Base-by-base conservation (phyloP, 2,888 invertebrate genomes). In the Ophonus ardosiacus region DNA sequence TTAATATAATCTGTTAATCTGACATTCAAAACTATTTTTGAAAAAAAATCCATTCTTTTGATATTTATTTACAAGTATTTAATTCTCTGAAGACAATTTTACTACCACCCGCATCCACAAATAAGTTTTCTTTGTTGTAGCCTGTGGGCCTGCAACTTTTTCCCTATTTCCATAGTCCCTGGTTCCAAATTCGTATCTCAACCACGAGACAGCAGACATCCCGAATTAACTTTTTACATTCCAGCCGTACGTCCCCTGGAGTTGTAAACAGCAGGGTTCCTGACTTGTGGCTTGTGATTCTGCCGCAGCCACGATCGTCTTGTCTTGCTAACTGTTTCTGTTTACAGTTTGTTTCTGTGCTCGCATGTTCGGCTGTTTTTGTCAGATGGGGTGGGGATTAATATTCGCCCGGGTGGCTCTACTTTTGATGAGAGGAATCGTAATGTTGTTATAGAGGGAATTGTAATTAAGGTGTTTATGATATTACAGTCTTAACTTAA, bases 161-260 rank as follows among this genome's bases (percentile, higher is more conserved):
- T 31, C 31, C 31, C 5, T 31, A 31, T 31, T 31, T 31, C 31
- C 31, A 31, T 31, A 31, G 31, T 31, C 31, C 1, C 31, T 31
- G 31, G 5, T 31, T 6, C 31, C 31, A 31, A 31, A 31, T 31
- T 31, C 31, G 31, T 31, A 31, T 31, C 31, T 31, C 31, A 51
- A 10, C 43, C 43, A 1, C 1, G 1, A 8, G 43, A 8, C 43
- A 51, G 13, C 10, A 71, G 71, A 82, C 56, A 68, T 71, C 68
- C n/a, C 18, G 71, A 82, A 71, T 82, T 68, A 82, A 82, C 81
- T 82, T 82, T 81, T 82, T 82, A 82, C 68, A 38, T 63, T 63
- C 31, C 7, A 8, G 43, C 43, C 13, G 43, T 13, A 51, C 43
- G 43, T 51, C 43, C 43, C 43, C 43, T 51, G 43, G 13, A 51